Percentiles rank a stretch among this genome's conserved stretches.
These are phyloP conservation scores for Luperina nickerlii DNA, from an alignment of 2,888 invertebrate species.

Conservation along the genomic window DNA sequence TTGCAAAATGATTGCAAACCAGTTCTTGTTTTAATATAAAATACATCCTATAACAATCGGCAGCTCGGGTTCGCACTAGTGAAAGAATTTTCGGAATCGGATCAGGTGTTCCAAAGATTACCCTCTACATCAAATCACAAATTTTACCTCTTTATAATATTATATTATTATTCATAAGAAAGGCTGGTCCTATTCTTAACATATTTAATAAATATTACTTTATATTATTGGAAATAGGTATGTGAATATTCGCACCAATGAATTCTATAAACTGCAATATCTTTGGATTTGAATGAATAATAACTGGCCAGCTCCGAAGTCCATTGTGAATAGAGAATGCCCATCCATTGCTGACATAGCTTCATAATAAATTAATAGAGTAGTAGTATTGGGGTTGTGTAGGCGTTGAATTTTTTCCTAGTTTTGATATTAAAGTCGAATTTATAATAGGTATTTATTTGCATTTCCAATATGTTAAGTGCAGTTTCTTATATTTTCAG, in stretches of 20 bases:
- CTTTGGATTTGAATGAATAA: slow-evolving; percentile 13
- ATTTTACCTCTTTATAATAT: too few relatives aligned
- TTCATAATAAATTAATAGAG: slow-evolving; percentile 4
- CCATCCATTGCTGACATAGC: slow-evolving; percentile 14
- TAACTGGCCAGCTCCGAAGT: not conserved
- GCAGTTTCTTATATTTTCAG: not conserved
- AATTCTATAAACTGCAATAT: slow-evolving; percentile 6
- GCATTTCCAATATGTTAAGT: not conserved
- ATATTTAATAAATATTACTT: not conserved
- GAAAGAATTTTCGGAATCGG: too few relatives aligned
- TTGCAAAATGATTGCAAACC: not conserved
- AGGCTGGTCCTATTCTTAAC: not conserved
- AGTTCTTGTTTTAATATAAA: too few relatives aligned
- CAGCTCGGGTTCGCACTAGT: too few relatives aligned
- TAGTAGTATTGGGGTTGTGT: not conserved
- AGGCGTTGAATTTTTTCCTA: not conserved
- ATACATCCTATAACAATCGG: too few relatives aligned
- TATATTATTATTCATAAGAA: not conserved
- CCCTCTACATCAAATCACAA: too few relatives aligned
- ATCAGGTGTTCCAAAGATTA: too few relatives aligned
- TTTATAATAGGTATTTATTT: not conserved
- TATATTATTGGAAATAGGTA: not conserved
- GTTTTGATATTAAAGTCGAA: not conserved
- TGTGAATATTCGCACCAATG: not conserved
- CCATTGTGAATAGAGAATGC: slow-evolving; percentile 2